phyloP scores from a whole-genome alignment of 2,113 vertebrate species.

The Mesocricetus auratus region DNA sequence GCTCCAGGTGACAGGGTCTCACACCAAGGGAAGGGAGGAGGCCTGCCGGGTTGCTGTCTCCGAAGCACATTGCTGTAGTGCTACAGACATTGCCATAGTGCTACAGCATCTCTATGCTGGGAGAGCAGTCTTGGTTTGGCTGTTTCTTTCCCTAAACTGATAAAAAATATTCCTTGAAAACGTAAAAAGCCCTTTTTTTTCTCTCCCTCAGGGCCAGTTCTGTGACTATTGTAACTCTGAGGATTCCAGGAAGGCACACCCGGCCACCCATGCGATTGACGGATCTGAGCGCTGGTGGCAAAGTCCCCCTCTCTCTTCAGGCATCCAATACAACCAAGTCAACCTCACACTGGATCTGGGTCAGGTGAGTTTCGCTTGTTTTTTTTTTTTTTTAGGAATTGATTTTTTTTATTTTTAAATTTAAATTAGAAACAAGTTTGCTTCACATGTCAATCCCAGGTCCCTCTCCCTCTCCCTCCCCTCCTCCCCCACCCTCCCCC shows the following conservation, averaged over 20 bases:
- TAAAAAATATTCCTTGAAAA: conserved; percentile 54
- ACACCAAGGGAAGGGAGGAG: neutral
- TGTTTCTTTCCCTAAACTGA: neutral
- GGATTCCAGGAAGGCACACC: conserved; percentile 93
- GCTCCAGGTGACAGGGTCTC: neutral
- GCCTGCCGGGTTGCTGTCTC: neutral
- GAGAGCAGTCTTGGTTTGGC: neutral
- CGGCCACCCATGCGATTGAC: conserved; percentile 91
- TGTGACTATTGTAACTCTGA: conserved; percentile 94
- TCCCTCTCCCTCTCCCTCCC: too few relatives aligned
- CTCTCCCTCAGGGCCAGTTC: conserved; percentile 91
- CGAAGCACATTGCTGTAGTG: neutral
- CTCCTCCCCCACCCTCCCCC: too few relatives aligned
- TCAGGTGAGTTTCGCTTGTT: conserved; percentile 91
- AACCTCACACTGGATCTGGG: conserved; percentile 96
- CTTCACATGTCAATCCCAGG: too few relatives aligned
- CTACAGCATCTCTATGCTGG: neutral
- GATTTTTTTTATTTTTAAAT: too few relatives aligned
- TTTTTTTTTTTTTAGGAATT: too few relatives aligned
- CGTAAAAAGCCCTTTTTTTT: neutral
- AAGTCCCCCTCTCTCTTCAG: conserved; percentile 96
- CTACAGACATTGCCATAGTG: neutral
- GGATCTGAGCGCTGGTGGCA: conserved; percentile 98
- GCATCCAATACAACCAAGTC: conserved; percentile 91
- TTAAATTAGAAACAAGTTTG: too few relatives aligned